These are phyloP conservation scores for Pocillopora meandrina DNA, from an alignment of 92 coral and sea anemone species.

Conservation along the genomic window DNA sequence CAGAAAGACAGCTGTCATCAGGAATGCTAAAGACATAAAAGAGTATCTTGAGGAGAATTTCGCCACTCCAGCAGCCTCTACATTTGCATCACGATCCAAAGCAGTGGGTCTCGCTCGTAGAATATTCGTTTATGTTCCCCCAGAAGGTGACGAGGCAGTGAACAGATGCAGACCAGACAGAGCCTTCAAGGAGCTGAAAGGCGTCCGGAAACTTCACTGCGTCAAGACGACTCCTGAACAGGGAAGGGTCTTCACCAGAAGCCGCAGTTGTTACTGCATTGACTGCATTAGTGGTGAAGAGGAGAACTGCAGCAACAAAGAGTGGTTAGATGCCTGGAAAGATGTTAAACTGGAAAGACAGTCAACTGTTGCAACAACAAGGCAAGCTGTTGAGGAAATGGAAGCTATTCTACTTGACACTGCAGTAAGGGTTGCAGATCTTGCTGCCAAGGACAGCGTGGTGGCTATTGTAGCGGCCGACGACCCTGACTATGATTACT, in stretches of 20 bases:
- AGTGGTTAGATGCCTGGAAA: constrained; percentile 65
- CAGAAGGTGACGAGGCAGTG: constrained; percentile 49
- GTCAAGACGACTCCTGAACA: constrained; percentile 38
- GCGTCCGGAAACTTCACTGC: constrained; percentile 47
- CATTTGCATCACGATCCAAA: constrained; percentile 46
- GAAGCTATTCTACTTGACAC: constrained; percentile 54
- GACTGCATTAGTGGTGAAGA: constrained; percentile 51
- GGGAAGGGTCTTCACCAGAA: constrained; percentile 26
- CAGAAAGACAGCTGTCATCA: constrained; percentile 46
- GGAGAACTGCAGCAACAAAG: constrained; percentile 50
- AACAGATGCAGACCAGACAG: constrained; percentile 43
- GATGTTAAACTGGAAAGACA: constrained; percentile 54
- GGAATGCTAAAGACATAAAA: constrained; percentile 48
- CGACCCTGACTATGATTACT: constrained; percentile 62
- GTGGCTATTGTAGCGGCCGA: constrained; percentile 65
- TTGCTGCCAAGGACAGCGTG: constrained; percentile 38
- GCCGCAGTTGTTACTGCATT: constrained; percentile 51
- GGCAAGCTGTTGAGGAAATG: constrained; percentile 36
- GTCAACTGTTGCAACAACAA: constrained; percentile 52
- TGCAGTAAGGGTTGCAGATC: constrained; percentile 39
- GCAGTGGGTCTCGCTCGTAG: constrained; percentile 47
- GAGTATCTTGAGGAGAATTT: constrained; percentile 43
- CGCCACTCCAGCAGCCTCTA: constrained; percentile 50
- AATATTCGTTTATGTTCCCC: constrained; percentile 57
- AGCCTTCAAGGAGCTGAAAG: constrained; percentile 43